Evolutionary conservation across 1,140 invertebrate genomes (phyloP).

Genomic region (Medauroidea extradentata): DNA sequence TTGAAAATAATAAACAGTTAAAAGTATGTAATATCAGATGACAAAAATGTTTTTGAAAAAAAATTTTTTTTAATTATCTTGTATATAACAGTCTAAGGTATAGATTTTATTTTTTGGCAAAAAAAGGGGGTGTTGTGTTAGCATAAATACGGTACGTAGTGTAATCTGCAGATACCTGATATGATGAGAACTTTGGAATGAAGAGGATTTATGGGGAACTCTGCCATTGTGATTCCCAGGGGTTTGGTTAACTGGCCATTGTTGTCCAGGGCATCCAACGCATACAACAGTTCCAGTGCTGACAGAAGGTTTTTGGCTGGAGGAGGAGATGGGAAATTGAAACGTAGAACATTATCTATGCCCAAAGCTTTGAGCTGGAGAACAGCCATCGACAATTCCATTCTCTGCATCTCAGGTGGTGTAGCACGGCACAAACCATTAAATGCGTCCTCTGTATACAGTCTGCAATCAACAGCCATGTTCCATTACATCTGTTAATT

Average conservation of each 20-base stretch:
- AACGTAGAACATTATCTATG: slow-evolving; percentile 82
- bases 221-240: slow-evolving; percentile 82
- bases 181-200: slow-evolving; percentile 82
- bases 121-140: no score
- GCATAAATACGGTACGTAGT: no score
- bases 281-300: slow-evolving; percentile 85
- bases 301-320: slow-evolving; percentile 83
- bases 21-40: no score
- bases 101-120: no score
- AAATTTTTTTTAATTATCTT: no score
- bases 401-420: slow-evolving; percentile 90
- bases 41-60: no score
- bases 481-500: no score
- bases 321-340: slow-evolving; percentile 82
- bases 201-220: slow-evolving; percentile 85
- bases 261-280: slow-evolving; percentile 78
- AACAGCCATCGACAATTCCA: slow-evolving; percentile 78
- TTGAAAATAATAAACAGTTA: no score
- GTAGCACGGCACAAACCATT: slow-evolving; percentile 62
- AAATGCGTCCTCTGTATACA: slow-evolving; percentile 77
- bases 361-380: slow-evolving; percentile 93
- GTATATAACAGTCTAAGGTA: no score
- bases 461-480: slow-evolving; percentile 45
- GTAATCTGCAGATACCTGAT: slow-evolving; percentile 69
- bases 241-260: slow-evolving; percentile 74